These are phyloP conservation scores for Leptobrachium ailaonicum DNA, from an alignment of 2,113 vertebrate species.

Conservation along the genomic window DNA sequence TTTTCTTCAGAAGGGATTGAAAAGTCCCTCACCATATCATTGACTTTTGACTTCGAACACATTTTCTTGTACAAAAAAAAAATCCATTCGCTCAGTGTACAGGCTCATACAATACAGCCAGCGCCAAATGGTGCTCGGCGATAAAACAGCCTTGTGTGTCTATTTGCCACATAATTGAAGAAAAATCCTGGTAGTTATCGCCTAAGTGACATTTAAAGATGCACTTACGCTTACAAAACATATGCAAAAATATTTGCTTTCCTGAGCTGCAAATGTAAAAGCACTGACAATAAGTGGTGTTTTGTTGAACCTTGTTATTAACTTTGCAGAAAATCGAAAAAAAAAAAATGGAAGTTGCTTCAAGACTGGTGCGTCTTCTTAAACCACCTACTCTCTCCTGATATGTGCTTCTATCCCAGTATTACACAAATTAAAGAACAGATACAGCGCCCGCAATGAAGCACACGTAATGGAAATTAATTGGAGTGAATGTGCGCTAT, in stretches of 20 bases:
- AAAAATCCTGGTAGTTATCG: slow-evolving; percentile 25
- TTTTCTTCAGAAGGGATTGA: background rate
- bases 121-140: slow-evolving; percentile 20
- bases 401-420: no score
- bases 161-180: slow-evolving; percentile 29
- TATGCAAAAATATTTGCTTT: slow-evolving; percentile 41
- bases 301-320: slow-evolving; percentile 35
- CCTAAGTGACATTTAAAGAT: slow-evolving; percentile 37
- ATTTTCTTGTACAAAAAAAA: slow-evolving; percentile 13
- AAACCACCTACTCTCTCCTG: no score
- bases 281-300: slow-evolving; percentile 39
- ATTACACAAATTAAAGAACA: no score
- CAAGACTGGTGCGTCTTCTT: no score
- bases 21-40: slow-evolving; percentile 29
- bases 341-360: no score
- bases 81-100: background rate
- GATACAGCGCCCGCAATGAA: no score
- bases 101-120: background rate
- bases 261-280: slow-evolving; percentile 26
- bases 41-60: slow-evolving; percentile 5
- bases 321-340: slow-evolving; percentile 30
- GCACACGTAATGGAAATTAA: background rate
- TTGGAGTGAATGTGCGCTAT: background rate
- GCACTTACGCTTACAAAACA: slow-evolving; percentile 38
- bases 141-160: slow-evolving; percentile 24